Conservation (phyloP, 2,888 invertebrate genomes). For the Aspidiotus rigidus region DNA sequence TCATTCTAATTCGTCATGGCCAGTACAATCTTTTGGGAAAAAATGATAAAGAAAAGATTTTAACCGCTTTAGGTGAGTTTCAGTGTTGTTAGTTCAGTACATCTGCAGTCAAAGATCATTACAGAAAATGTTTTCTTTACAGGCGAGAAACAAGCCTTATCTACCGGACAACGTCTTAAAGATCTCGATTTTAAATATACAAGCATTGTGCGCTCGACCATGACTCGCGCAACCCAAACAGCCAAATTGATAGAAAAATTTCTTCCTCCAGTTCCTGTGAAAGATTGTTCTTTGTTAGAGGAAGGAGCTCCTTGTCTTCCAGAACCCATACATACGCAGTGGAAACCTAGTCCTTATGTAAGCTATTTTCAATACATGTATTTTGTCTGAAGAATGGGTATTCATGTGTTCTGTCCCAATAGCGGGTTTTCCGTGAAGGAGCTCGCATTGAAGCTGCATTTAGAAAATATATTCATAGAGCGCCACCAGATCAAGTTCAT, state of each 20-base stretch:
- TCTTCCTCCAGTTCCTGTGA: constrained; percentile 51
- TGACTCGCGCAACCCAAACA: constrained; percentile 89
- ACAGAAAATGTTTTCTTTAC: constrained; percentile 38
- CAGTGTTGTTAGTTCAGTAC: constrained; percentile 1
- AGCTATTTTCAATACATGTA: constrained; percentile 39
- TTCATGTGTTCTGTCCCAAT: constrained; percentile 40
- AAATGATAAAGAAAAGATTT: constrained; percentile 59
- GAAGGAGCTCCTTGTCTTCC: constrained; percentile 94
- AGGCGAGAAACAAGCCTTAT: constrained; percentile 76
- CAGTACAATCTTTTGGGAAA: constrained; percentile 74
- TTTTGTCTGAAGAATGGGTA: background rate
- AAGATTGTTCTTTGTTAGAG: constrained; percentile 64
- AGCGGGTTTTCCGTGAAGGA: constrained; percentile 89
- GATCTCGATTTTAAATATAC: constrained; percentile 70
- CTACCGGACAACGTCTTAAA: constrained; percentile 72
- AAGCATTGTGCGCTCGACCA: constrained; percentile 73
- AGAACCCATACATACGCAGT: constrained; percentile 79
- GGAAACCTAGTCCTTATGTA: constrained; percentile 75
- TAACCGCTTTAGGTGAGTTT: constrained; percentile 69
- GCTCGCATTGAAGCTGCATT: constrained; percentile 94
- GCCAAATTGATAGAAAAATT: constrained; percentile 67
- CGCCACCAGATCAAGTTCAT: constrained; percentile 63
- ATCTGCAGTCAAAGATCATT: background rate
- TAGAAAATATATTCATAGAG: constrained; percentile 84
- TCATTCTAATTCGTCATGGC: constrained; percentile 87